Evolutionary conservation across 2,888 invertebrate genomes (phyloP).

Genomic region (Phaonia tiefii): DNA sequence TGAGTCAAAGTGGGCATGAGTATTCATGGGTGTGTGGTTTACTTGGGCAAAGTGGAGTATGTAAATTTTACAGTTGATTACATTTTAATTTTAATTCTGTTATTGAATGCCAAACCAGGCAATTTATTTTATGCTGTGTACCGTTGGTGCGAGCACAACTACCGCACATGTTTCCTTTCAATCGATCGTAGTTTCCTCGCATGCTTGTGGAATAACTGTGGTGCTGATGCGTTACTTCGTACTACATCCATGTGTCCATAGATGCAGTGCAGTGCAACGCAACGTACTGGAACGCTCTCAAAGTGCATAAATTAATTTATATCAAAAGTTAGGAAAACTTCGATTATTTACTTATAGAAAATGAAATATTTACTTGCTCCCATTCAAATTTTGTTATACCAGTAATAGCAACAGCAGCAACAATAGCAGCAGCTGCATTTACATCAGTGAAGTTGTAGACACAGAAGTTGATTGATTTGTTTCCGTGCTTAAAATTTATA

Average conservation of each 20-base stretch:
- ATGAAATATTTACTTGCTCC: constrained; percentile 43
- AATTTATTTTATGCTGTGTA: not conserved
- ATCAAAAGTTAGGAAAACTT: not conserved
- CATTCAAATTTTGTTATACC: not conserved
- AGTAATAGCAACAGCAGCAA: not conserved
- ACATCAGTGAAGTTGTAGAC: not conserved
- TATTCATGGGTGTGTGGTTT: not conserved
- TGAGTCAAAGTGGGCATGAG: not conserved
- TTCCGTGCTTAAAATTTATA: too few relatives aligned
- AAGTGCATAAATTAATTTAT: constrained; percentile 31
- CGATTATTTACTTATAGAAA: constrained; percentile 16
- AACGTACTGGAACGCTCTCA: not conserved
- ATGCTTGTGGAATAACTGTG: too few relatives aligned
- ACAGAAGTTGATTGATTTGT: not conserved
- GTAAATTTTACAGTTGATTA: constrained; percentile 49
- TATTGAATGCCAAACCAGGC: constrained; percentile 15
- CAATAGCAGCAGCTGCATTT: too few relatives aligned
- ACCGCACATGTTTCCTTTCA: not conserved
- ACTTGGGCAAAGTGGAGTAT: constrained; percentile 11
- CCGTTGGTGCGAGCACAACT: not conserved
- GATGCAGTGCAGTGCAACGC: not conserved
- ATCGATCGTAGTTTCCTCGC: not conserved
- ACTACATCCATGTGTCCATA: not conserved
- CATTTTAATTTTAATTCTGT: constrained; percentile 35
- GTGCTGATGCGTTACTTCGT: not conserved